Evolutionary conservation across 2,797 vertebrate species (phyloP), one percentile per base, ranked within the genome.

Genomic region (Muscicapa comitata): DNA sequence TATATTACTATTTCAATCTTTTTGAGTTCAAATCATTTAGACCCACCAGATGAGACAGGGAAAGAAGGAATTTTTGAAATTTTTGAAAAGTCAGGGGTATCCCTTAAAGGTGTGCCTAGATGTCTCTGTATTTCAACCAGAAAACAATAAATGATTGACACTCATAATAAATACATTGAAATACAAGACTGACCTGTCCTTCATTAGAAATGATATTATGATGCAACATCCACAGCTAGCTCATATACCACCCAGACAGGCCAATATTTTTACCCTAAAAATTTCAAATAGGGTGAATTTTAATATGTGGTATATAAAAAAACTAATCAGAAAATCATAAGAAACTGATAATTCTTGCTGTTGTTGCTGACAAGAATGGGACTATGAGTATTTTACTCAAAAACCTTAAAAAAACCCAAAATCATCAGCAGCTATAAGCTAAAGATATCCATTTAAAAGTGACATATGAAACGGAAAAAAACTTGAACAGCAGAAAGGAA

Each of bases 131-230:
- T 94, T 95, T 97, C 81, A 97, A 87, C 61, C 77, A 43, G 73
- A 81, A 97, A 88, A 92, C 51, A 91, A 65, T 59, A 88, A 94
- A 92, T 95, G 48, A 97, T 91, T 97, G 94, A 94, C 92, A 94
- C 6, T 74, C 29, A 87, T 54, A 67, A 96, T 86, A 95, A 96
- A 87, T 82, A 84, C 72, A 95, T 95, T 97, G 94, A 97, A 96
- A 97, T 77, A 55, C 70, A 93, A 89, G 72, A 71, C 87, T 94
- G 88, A 90, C 71, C 13, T 96, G 80, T 92, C 95, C 93, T 97
- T 97, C 61, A 11, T 97, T 96, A 97, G 81, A 97, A 98, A 96
- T 86, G 7, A n/a, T 94, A 76, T 96, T 98, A 94, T 81, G 94
- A 57, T 91, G 47, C 95, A 94, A 94, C 96, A 98, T 76, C 75